phyloP scores from a whole-genome alignment of 1,140 invertebrate species.

The Drosophila aff. region DNA sequence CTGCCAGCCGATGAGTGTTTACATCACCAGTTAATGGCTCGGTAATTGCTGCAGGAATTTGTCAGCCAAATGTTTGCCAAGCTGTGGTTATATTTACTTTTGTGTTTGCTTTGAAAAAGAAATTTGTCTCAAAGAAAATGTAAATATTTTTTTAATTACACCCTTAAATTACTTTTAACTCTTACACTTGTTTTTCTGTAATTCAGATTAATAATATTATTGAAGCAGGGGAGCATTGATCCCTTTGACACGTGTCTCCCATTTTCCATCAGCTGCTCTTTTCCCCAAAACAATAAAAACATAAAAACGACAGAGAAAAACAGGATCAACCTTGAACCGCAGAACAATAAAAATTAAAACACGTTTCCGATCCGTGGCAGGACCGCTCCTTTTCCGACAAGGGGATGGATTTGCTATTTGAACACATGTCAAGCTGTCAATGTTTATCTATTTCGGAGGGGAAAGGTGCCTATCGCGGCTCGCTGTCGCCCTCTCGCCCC shows the following conservation, averaged over 20 bases:
- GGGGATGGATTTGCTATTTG: conserved; percentile 49
- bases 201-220: not conserved
- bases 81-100: conserved; percentile 6
- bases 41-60: conserved; percentile 32
- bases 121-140: not conserved
- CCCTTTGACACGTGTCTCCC: conserved; percentile 16
- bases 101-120: not conserved
- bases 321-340: conserved; percentile 44
- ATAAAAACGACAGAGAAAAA: conserved; percentile 6
- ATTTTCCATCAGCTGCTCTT: conserved; percentile 27
- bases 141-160: not conserved
- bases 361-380: conserved; percentile 44
- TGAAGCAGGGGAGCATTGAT: not conserved
- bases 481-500: not conserved
- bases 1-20: conserved; percentile 36
- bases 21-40: conserved; percentile 41
- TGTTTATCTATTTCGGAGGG: conserved; percentile 68
- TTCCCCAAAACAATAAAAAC: conserved; percentile 23
- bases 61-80: conserved; percentile 11
- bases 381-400: conserved; percentile 16
- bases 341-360: conserved; percentile 71
- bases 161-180: not conserved
- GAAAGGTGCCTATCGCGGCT: conserved; percentile 54
- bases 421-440: conserved; percentile 82
- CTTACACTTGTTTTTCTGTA: not conserved